Percentiles rank a stretch among this genome's conserved stretches.
Evolutionary conservation across 2,113 vertebrate genomes (phyloP).

Genomic region (Pampusana beccarii): DNA sequence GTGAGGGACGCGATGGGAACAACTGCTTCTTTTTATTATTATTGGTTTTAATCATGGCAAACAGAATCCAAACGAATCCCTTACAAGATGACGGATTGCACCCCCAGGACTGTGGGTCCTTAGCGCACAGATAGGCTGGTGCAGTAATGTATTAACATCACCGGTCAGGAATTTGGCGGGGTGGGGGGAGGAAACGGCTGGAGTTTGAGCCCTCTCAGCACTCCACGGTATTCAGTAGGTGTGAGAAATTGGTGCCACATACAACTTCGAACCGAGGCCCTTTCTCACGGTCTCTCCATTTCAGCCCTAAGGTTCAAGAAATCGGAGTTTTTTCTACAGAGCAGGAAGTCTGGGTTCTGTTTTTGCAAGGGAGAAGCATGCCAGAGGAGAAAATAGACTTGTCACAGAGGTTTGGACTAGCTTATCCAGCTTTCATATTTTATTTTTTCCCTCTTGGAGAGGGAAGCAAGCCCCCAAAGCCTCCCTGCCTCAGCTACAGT

Average conservation of each 20-base stretch:
- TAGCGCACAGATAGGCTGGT: conserved; percentile 29
- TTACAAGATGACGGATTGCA: conserved; percentile 6
- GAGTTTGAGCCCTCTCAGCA: neutral
- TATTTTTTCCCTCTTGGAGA: neutral
- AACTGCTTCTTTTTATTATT: neutral
- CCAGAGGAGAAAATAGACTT: neutral
- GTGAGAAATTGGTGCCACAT: neutral
- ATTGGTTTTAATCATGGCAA: neutral
- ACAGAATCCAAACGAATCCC: neutral
- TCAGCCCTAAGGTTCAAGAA: neutral
- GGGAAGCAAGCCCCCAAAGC: neutral
- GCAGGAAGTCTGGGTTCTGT: conserved; percentile 11
- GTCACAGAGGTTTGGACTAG: neutral
- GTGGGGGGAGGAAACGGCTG: neutral
- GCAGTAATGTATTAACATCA: conserved; percentile 20
- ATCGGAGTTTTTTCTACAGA: neutral
- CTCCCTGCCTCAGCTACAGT: neutral
- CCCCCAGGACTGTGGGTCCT: neutral
- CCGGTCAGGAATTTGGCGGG: conserved; percentile 31
- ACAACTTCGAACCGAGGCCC: fast-evolving
- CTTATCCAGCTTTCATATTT: neutral
- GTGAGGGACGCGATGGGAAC: neutral
- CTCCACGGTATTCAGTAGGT: neutral
- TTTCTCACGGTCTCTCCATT: conserved; percentile 17
- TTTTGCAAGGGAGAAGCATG: neutral